Evolutionary conservation across 37 sponge, comb jelly and placozoan species (phyloP), one percentile per base, ranked within the genome.

Genomic region (Chondrosia reniformis): DNA sequence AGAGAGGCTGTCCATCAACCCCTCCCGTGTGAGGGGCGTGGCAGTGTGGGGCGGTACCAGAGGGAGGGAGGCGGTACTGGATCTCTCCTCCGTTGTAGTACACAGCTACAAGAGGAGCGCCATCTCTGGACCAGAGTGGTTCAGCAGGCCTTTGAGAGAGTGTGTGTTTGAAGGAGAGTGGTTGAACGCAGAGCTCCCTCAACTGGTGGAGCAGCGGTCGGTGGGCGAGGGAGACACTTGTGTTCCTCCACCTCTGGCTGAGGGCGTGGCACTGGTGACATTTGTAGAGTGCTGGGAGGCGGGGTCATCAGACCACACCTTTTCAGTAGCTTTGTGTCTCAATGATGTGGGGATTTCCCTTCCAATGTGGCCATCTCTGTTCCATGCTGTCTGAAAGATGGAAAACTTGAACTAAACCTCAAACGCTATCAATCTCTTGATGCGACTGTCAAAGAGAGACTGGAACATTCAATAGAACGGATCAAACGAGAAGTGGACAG

Each of bases 91-190:
- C 25, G 13, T 63, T 45, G 19, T 63, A 38, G 83, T 87, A 10
- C 58, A 45, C 21, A 10, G 75, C 1, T 79, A 61, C 34, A 55
- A 41, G 3, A 87, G 94, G 24, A 61, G 91, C 4, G n/a, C n/a
- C n/a, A 84, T 93, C 1, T 52, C 75, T 12, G 94, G 94, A 0
- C 91, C 91, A 12, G 72, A 55, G 34, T 57, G 52, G 58, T 93
- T 81, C 55, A 63, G 63, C 38, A 59, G 90, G 3, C 78, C 87
- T 4, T 15, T 89, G 13, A 44, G 34, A 19, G 63, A 81, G 33
- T 88, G 87, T 52, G 22, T 88, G 30, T 76, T 80, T 69, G 86
- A 92, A 31, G 46, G 8, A 4, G 73, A 85, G 0, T 92, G 93
- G 93, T 34, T 90, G 9, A 32, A 36, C 0, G 37, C 31, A 3